Percentiles rank a stretch among this genome's conserved stretches.
Evolutionary conservation across 2,797 vertebrate genomes (phyloP).

Genomic region (Bradypodion ventrale): DNA sequence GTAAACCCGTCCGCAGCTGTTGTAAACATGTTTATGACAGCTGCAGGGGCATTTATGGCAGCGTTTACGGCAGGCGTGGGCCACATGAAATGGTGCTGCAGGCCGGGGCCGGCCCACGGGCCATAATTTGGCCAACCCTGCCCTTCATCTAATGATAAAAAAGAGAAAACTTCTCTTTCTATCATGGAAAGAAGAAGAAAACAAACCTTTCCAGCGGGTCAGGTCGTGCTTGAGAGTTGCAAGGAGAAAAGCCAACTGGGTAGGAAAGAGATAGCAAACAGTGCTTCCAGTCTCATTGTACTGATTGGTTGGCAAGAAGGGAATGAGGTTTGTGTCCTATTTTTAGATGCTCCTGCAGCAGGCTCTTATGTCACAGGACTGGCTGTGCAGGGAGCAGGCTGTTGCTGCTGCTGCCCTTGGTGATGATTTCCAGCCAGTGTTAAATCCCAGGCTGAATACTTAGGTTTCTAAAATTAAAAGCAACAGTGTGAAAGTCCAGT

Average conservation of each 20-base stretch:
- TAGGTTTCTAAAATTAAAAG: rapidly evolving
- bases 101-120: too few relatives aligned
- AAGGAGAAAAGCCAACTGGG: slow-evolving; percentile 43
- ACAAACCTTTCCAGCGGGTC: not conserved
- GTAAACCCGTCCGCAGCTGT: too few relatives aligned
- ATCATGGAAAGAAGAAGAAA: slow-evolving; percentile 1
- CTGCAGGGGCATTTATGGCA: too few relatives aligned
- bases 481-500: not conserved
- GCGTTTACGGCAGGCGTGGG: too few relatives aligned
- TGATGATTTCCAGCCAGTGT: not conserved
- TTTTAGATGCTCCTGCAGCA: slow-evolving; percentile 66
- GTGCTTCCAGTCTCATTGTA: not conserved
- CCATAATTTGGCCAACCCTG: too few relatives aligned
- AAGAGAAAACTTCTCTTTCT: not conserved
- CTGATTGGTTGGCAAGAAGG: slow-evolving; percentile 35
- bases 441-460: not conserved
- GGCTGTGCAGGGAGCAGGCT: slow-evolving; percentile 51
- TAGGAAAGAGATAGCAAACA: not conserved
- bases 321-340: slow-evolving; percentile 62
- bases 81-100: too few relatives aligned
- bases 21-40: too few relatives aligned
- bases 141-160: not conserved
- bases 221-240: slow-evolving; percentile 2
- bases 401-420: not conserved
- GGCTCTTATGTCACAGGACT: slow-evolving; percentile 19